Base-by-base conservation (phyloP, 2,888 invertebrate genomes). In the Agrotis puta region DNA sequence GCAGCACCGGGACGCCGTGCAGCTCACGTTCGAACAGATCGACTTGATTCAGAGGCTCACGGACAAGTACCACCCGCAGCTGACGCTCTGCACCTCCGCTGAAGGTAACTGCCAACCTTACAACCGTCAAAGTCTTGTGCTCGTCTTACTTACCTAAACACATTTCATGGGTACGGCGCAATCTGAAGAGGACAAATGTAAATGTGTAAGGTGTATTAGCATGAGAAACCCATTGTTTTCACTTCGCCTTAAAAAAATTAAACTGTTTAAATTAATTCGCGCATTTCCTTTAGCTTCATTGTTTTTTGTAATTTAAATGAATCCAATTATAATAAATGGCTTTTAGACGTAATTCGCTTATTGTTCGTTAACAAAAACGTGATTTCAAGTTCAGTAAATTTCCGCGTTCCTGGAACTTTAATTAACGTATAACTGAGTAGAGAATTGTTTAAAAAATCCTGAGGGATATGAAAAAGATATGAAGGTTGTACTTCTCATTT, bases 41-140 rank as follows among this genome's bases (percentile, higher is more conserved):
- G 98, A 98, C 94, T 97, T 98, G 86, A 98, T 98, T 90, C 97
- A 98, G 90, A 97, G 98, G 82, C 97, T 98, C 86, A 98, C 98
- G 11, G 97, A 97, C 86, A 97, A 97, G 90, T 98, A 98, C 92
- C 97, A 98, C 70, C 97, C 98, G 78, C 97, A 97, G 87, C 97
- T 98, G 91, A 97, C 98, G 56, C 96, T 98, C 85, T 98, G 98
- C 92, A 98, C 98, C 69, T 97, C 98, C 22, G 97, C 98, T 64
- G 96, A 97, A 93, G 98, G 98, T 98, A 96, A 95, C 82, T 56
- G 45, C 48, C 11, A 9, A n/a, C 39, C 51, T 43, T n/a, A 2
- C 13, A 3, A 43, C n/a, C 22, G 4, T 22, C 9, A 22, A 54
- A 2, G 9, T 20, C 13, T 33, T 18, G 3, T 65, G 22, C 14